These are phyloP conservation scores for Zaprionus capensis DNA, from an alignment of 1,140 invertebrate genomes.

Conservation along the genomic window DNA sequence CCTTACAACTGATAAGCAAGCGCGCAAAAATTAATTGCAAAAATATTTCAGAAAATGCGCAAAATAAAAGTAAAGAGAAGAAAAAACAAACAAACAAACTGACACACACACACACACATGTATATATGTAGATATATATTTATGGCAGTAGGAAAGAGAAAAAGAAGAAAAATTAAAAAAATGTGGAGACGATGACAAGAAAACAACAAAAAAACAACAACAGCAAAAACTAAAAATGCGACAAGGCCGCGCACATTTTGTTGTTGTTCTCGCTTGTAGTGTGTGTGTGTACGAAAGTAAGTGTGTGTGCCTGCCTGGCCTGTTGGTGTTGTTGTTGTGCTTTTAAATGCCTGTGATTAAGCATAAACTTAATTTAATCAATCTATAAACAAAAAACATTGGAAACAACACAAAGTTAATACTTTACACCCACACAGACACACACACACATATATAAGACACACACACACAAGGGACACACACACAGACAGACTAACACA, in stretches of 20 bases:
- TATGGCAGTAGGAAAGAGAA: constrained; percentile 7
- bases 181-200: not conserved
- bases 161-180: not conserved
- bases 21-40: constrained; percentile 29
- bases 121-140: not conserved
- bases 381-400: constrained; percentile 15
- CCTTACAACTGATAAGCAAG: constrained; percentile 43
- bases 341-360: not conserved
- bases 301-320: not conserved
- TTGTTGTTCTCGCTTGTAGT: constrained; percentile 26
- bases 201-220: constrained; percentile 2
- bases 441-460: too few relatives aligned
- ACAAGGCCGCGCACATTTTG: constrained; percentile 44
- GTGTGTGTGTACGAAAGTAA: constrained; percentile 3
- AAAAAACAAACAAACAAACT: not conserved
- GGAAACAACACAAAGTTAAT: not conserved
- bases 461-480: too few relatives aligned
- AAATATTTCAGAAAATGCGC: constrained; percentile 30
- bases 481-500: not conserved
- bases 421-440: not conserved
- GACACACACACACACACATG: not conserved
- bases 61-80: constrained; percentile 20
- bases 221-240: constrained; percentile 17
- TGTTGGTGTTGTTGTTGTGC: not conserved
- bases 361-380: constrained; percentile 2